Percentiles rank a stretch among this genome's conserved stretches.
Conservation (phyloP, 2,797 vertebrate genomes). For the Chrosomus eos region DNA sequence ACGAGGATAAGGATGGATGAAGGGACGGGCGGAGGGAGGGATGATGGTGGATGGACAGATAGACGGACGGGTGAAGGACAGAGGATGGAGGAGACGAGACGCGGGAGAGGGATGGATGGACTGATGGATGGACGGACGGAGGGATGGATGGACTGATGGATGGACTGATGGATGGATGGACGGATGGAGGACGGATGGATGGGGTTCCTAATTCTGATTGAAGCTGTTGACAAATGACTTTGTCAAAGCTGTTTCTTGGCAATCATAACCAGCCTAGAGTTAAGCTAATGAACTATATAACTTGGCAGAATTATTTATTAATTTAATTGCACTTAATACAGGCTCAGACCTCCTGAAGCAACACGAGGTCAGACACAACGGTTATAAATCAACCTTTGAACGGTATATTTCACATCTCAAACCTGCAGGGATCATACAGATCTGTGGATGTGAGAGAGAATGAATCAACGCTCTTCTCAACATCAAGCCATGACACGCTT, state of each 20-base stretch:
- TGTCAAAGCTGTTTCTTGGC: neutral
- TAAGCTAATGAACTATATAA: neutral
- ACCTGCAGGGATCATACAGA: neutral
- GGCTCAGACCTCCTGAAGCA: neutral
- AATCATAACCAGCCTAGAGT: neutral
- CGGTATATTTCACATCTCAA: neutral
- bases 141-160: accelerated
- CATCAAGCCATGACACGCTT: neutral
- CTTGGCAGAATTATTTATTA: neutral
- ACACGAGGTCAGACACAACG: neutral
- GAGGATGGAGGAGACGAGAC: no score
- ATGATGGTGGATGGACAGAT: no score
- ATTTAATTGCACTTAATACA: neutral
- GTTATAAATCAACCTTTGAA: neutral
- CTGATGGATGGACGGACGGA: accelerated
- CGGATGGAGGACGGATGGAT: accelerated
- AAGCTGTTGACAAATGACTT: neutral
- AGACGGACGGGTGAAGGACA: accelerated
- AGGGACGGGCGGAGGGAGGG: accelerated
- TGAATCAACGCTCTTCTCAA: neutral
- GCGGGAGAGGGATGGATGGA: no score
- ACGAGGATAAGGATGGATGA: no score
- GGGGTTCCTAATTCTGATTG: neutral
- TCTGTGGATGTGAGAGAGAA: neutral
- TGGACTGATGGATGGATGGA: accelerated